phyloP scores from a whole-genome alignment of 2,888 invertebrate species.

The Diplazon laetatorius region DNA sequence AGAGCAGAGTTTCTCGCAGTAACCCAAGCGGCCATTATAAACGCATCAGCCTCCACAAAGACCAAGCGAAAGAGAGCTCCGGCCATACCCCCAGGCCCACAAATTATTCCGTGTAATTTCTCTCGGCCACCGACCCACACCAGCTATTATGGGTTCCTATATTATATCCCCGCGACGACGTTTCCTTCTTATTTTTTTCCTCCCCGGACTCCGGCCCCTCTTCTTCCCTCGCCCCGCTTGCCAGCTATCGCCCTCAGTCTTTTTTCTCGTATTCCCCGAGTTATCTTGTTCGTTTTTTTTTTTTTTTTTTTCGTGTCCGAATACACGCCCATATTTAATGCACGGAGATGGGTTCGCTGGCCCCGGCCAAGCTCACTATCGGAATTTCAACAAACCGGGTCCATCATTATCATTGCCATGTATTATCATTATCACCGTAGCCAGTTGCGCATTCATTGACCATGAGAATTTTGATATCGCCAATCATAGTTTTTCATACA shows the following conservation, averaged over 20 bases:
- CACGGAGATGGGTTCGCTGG: slow-evolving; percentile 51
- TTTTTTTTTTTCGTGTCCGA: slow-evolving; percentile 15
- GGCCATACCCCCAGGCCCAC: slow-evolving; percentile 73
- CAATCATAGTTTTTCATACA: background rate
- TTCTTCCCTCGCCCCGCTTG: slow-evolving; percentile 52
- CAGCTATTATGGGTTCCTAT: slow-evolving; percentile 69
- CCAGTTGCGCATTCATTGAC: background rate
- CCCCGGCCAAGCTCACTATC: slow-evolving; percentile 36
- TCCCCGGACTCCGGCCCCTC: slow-evolving; percentile 25
- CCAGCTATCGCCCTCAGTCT: slow-evolving; percentile 45
- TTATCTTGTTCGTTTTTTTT: slow-evolving; percentile 8
- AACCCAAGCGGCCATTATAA: slow-evolving; percentile 81
- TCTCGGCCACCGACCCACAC: slow-evolving; percentile 70
- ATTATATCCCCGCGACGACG: slow-evolving; percentile 54
- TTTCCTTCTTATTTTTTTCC: slow-evolving; percentile 37
- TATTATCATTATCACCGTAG: slow-evolving; percentile 9
- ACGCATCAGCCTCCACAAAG: slow-evolving; percentile 77
- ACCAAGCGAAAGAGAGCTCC: slow-evolving; percentile 51
- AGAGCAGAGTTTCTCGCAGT: slow-evolving; percentile 71
- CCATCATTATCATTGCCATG: slow-evolving; percentile 48
- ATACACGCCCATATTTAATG: slow-evolving; percentile 4
- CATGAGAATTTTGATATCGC: background rate
- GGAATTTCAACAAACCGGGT: slow-evolving; percentile 54
- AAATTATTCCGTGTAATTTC: slow-evolving; percentile 80
- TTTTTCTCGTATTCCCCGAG: slow-evolving; percentile 49